Evolutionary conservation across 2,888 invertebrate species (phyloP), one percentile per base, ranked within the genome.

Genomic region (Dorcus hopei): DNA sequence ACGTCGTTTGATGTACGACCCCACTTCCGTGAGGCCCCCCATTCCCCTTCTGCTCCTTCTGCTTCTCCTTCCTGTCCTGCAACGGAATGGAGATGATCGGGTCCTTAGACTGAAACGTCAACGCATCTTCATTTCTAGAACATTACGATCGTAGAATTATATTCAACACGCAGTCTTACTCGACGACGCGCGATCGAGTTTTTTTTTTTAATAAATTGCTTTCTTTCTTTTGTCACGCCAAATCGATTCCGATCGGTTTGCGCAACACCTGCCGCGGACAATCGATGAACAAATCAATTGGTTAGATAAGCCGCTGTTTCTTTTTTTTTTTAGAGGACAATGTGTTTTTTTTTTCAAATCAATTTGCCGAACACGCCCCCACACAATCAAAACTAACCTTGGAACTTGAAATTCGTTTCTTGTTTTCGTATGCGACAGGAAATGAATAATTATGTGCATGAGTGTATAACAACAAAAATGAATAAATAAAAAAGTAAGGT

Each of bases 1-100:
- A 88, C 88, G 87, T 83, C 9, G 87, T 88, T 1, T 87, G 86
- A 73, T 88, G 87, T 64, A 82, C 79, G 11, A 85, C 82, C 14
- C 79, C 74, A 52, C 80, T 74, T 19, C 80, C 83, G 56, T 80
- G 80, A 14, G 72, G 74, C 6, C 77, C 70, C 79, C 61, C 26
- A 65, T 68, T 67, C 65, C 56, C 16, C 45, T 45, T 33, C 64
- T 53, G 4, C 61, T 61, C 50, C 76, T 79, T 63, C 64, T 65
- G 53, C 76, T 79, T 61, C 77, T 68, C 43, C 65, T 63, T 49
- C 55, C 70, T 73, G 38, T 73, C 70, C 55, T 69, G 65, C 61
- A 68, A 49, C 9, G 70, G 66, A 77, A 82, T 72, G 74, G 78
- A 68, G 68, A 85, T 67, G 71, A 82, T 77, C 61, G 82, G 77